These are phyloP conservation scores for Paramisgurnus dabryanus DNA, from an alignment of 2,113 vertebrate genomes.

Conservation along the genomic window DNA sequence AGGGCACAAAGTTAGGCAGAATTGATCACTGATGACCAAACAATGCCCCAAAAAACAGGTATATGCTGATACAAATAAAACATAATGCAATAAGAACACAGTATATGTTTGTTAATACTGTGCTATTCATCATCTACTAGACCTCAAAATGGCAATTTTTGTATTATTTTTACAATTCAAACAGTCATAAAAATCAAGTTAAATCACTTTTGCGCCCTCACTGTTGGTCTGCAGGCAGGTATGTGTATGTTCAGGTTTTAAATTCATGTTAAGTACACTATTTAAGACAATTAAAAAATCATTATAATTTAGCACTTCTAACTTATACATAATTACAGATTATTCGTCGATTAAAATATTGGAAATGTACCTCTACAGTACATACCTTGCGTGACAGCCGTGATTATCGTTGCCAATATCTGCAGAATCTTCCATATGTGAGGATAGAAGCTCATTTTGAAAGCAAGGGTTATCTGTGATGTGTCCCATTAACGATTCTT, in stretches of 20 bases:
- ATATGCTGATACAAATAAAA: not conserved
- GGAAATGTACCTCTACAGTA: not conserved
- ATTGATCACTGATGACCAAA: no score
- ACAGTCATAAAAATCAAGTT: not conserved
- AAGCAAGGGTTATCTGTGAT: constrained; percentile 46
- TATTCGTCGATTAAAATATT: not conserved
- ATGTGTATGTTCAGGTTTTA: no score
- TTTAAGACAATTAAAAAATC: no score
- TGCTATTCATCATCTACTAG: not conserved
- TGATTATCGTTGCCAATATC: constrained; percentile 63
- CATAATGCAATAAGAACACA: not conserved
- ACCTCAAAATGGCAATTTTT: no score
- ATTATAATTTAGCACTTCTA: not conserved
- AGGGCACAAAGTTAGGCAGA: no score
- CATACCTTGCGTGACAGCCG: constrained; percentile 71
- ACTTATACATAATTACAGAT: not conserved
- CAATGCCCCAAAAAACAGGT: no score
- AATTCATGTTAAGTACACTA: no score
- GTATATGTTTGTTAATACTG: not conserved
- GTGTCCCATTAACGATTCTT: constrained; percentile 30
- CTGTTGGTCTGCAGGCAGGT: no score
- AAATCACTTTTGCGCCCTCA: not conserved
- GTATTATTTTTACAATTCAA: not conserved
- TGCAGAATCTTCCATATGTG: constrained; percentile 65
- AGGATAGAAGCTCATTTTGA: constrained; percentile 68